These are phyloP conservation scores for Heterodera filipjevi DNA, from an alignment of 2,888 invertebrate genomes.

Conservation along the genomic window DNA sequence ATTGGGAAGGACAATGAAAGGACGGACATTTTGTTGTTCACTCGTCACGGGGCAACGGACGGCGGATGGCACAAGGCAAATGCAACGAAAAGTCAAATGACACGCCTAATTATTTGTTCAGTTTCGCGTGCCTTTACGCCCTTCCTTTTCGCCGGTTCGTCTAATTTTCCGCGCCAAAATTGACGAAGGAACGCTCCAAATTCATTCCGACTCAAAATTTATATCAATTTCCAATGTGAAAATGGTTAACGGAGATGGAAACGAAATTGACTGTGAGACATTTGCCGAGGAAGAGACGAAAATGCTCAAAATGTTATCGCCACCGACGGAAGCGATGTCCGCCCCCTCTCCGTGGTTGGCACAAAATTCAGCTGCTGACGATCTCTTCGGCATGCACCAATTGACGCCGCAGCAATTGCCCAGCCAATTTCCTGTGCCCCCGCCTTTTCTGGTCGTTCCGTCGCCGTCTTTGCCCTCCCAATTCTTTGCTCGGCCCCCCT, in stretches of 20 bases:
- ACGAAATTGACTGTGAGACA: slow-evolving; percentile 42
- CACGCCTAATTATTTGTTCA: slow-evolving; percentile 14
- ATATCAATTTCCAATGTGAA: slow-evolving; percentile 42
- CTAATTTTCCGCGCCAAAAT: slow-evolving; percentile 33
- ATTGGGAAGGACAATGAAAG: slow-evolving; percentile 16
- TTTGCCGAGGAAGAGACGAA: slow-evolving; percentile 20
- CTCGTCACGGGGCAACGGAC: slow-evolving; percentile 35
- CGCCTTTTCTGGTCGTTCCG: neutral
- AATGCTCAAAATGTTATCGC: neutral
- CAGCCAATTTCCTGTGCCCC: neutral
- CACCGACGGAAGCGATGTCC: neutral
- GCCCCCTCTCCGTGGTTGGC: neutral
- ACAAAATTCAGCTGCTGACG: neutral
- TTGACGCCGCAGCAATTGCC: slow-evolving; percentile 10
- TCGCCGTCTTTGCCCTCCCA: neutral
- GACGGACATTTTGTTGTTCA: slow-evolving; percentile 25
- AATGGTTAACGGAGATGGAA: slow-evolving; percentile 39
- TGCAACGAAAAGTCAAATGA: neutral
- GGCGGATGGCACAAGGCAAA: slow-evolving; percentile 40
- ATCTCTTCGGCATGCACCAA: neutral
- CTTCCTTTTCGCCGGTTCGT: slow-evolving; percentile 37
- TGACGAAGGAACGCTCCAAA: neutral
- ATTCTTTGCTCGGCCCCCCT: neutral
- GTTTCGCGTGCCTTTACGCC: slow-evolving; percentile 41
- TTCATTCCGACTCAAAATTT: slow-evolving; percentile 27